Conservation (phyloP, 1,140 invertebrate genomes). For the Wiebesia pumilae region DNA sequence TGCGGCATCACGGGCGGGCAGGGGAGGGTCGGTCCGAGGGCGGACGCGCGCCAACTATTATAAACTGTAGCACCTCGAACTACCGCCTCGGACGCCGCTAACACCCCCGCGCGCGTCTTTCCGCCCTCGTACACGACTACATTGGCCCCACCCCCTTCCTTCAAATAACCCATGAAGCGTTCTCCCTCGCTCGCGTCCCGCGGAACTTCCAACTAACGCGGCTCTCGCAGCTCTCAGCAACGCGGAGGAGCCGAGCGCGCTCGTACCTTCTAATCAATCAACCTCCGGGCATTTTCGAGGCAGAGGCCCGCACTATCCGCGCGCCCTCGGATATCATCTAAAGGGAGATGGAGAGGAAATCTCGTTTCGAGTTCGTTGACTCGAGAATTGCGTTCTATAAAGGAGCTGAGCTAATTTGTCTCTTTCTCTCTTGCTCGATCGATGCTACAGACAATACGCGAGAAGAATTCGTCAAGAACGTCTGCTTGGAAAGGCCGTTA, state of each 20-base stretch:
- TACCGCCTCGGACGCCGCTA: constrained; percentile 70
- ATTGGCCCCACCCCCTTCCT: constrained; percentile 58
- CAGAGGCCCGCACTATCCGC: constrained; percentile 54
- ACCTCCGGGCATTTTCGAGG: constrained; percentile 70
- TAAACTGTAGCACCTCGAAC: constrained; percentile 77
- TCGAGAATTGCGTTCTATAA: constrained; percentile 25
- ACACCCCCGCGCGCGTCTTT: constrained; percentile 51
- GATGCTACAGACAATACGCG: background rate
- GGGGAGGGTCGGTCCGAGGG: constrained; percentile 69
- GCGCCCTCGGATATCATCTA: constrained; percentile 59
- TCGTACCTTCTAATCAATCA: constrained; percentile 75
- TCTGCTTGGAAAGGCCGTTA: background rate
- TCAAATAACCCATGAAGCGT: constrained; percentile 71
- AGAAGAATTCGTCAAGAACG: background rate
- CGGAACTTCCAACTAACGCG: constrained; percentile 50
- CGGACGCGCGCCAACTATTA: constrained; percentile 73
- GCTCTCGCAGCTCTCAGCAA: constrained; percentile 3
- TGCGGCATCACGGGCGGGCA: constrained; percentile 63
- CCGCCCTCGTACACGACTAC: constrained; percentile 57
- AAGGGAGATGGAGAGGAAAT: constrained; percentile 25
- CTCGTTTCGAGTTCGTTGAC: constrained; percentile 48
- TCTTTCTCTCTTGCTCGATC: background rate
- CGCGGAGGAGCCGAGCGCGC: constrained; percentile 48
- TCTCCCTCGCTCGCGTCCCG: constrained; percentile 63
- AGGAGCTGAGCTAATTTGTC: background rate